Evolutionary conservation across 2,113 vertebrate genomes (phyloP).

Genomic region (Dicentrarchus labrax): DNA sequence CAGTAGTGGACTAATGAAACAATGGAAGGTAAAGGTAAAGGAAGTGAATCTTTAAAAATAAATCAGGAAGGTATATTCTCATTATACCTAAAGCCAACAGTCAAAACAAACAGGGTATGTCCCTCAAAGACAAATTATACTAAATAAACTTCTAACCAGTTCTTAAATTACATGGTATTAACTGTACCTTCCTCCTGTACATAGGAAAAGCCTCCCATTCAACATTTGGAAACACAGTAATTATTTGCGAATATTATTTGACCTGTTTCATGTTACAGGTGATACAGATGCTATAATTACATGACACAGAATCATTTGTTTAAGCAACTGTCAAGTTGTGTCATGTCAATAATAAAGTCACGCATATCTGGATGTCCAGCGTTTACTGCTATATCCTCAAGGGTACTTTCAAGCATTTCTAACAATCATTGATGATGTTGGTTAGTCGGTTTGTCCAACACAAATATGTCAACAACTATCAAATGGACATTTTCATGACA

Average conservation of each 20-base stretch:
- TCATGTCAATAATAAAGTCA: not conserved
- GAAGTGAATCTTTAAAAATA: not conserved
- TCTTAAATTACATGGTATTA: not conserved
- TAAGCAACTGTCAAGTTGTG: not conserved
- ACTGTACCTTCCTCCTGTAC: not conserved
- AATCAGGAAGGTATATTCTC: not conserved
- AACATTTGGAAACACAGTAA: slow-evolving; percentile 28
- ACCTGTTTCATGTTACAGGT: not conserved
- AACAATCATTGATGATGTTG: not conserved
- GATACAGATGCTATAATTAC: not conserved
- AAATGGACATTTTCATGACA: no score
- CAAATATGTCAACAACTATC: no score
- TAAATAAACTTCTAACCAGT: slow-evolving; percentile 1
- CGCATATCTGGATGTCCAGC: not conserved
- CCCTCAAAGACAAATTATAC: not conserved
- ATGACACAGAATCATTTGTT: not conserved
- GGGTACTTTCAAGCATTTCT: not conserved
- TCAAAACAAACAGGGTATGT: not conserved
- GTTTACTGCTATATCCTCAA: not conserved
- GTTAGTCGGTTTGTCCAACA: not conserved
- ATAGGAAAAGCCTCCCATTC: not conserved
- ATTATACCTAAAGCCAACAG: not conserved
- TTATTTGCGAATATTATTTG: not conserved
- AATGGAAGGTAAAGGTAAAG: not conserved
- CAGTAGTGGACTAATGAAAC: slow-evolving; percentile 7